phyloP scores from a whole-genome alignment of 2,888 invertebrate species.

The Oconnorella tubifera region DNA sequence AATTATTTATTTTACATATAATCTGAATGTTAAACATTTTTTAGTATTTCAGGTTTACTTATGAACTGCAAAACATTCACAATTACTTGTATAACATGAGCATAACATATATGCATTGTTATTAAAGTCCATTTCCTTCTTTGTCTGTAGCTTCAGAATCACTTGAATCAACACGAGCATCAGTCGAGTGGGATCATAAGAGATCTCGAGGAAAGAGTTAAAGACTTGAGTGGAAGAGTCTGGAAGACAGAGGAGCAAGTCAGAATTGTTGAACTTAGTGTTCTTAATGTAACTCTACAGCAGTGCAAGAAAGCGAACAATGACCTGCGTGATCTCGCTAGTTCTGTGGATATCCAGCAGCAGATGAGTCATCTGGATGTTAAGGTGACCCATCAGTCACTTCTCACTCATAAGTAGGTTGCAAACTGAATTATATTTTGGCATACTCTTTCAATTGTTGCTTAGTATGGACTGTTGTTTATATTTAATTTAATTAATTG shows the following conservation, averaged over 20 bases:
- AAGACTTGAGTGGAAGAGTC: neutral
- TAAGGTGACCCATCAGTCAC: neutral
- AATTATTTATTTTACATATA: too few species aligned
- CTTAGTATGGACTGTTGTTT: too few species aligned
- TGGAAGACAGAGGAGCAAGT: neutral
- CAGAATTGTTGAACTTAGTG: neutral
- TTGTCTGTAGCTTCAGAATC: neutral
- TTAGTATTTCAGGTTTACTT: too few species aligned
- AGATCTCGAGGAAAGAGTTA: neutral
- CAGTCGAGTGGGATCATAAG: neutral
- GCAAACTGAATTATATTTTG: neutral
- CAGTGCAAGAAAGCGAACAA: neutral
- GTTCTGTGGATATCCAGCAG: slow-evolving; percentile 20
- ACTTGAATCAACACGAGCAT: neutral
- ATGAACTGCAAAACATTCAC: too few species aligned
- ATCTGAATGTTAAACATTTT: too few species aligned
- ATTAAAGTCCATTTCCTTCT: too few species aligned
- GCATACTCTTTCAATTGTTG: too few species aligned
- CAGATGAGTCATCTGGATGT: slow-evolving; percentile 22
- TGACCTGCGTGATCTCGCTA: slow-evolving; percentile 32
- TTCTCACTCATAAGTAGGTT: neutral
- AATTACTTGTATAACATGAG: too few species aligned
- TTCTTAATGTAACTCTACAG: neutral
- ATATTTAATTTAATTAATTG: too few species aligned
- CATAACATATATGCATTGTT: too few species aligned